Evolutionary conservation across 2,888 invertebrate genomes (phyloP).

Genomic region (Pseudanteris insignis): DNA sequence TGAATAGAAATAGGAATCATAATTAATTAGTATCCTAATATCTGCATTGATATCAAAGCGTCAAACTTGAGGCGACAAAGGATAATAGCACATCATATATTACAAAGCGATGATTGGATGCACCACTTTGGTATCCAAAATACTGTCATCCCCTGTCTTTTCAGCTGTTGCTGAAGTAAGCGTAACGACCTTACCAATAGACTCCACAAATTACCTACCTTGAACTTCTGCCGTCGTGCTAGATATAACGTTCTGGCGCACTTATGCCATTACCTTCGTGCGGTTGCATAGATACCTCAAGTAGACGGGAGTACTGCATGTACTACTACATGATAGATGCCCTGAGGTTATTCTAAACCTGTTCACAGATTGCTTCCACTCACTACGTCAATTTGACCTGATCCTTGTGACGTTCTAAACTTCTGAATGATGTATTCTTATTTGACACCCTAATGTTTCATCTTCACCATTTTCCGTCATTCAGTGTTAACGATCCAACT

Average conservation of each 20-base stretch:
- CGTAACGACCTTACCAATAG: constrained; percentile 41
- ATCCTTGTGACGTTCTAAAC: constrained; percentile 21
- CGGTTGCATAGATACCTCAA: constrained; percentile 31
- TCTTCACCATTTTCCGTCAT: constrained; percentile 15
- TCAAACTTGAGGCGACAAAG: constrained; percentile 14
- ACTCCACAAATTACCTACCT: constrained; percentile 39
- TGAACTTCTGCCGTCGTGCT: constrained; percentile 31
- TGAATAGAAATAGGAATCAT: background rate
- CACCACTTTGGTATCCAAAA: constrained; percentile 10
- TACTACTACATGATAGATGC: constrained; percentile 29
- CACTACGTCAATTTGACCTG: constrained; percentile 30
- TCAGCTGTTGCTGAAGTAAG: constrained; percentile 19
- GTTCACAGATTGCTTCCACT: constrained; percentile 35
- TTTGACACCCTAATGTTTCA: constrained; percentile 12
- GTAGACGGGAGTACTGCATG: constrained; percentile 38
- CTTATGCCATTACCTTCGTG: constrained; percentile 35
- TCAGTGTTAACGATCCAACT: too few relatives aligned
- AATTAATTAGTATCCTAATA: too few relatives aligned
- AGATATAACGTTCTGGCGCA: constrained; percentile 37
- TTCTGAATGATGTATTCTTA: too few relatives aligned
- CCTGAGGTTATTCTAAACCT: constrained; percentile 31
- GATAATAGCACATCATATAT: constrained; percentile 21
- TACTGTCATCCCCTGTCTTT: constrained; percentile 18
- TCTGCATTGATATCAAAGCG: too few relatives aligned
- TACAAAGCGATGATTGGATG: constrained; percentile 27